A percentile compares a stretch with the other conserved stretches of the same genome.
phyloP scores from a whole-genome alignment of 2,888 invertebrate genomes.

The Drosophila suboccidentalis region DNA sequence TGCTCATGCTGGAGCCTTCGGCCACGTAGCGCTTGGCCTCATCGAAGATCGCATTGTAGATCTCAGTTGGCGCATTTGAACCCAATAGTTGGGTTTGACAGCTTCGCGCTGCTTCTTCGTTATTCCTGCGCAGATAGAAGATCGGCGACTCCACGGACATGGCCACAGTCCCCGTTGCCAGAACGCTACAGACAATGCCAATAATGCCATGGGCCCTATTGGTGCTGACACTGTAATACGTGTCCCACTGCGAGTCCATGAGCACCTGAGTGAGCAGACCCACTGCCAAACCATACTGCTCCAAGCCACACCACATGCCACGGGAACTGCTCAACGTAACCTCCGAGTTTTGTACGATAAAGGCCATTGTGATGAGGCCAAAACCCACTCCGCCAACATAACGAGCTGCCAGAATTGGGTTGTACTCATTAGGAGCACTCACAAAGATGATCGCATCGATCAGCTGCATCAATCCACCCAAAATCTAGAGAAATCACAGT shows the following conservation, averaged over 20 bases:
- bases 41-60: conserved; percentile 49
- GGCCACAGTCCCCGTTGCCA: conserved; percentile 49
- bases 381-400: conserved; percentile 78
- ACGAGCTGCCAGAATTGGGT: conserved; percentile 70
- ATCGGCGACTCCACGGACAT: conserved; percentile 76
- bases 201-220: conserved; percentile 78
- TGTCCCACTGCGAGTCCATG: conserved; percentile 64
- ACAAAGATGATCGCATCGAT: conserved; percentile 75
- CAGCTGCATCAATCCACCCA: conserved; percentile 62
- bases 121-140: conserved; percentile 63
- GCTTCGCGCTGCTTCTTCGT: conserved; percentile 69
- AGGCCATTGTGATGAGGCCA: conserved; percentile 72
- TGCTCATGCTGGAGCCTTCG: conserved; percentile 54
- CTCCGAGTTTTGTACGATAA: conserved; percentile 78
- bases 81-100: conserved; percentile 57
- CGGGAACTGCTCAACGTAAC: conserved; percentile 56
- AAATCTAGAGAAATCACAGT: conserved; percentile 12
- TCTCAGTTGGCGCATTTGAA: conserved; percentile 34
- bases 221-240: conserved; percentile 25
- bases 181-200: conserved; percentile 59
- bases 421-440: conserved; percentile 58
- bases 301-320: conserved; percentile 72
- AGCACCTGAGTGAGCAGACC: conserved; percentile 75
- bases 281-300: conserved; percentile 67
- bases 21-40: conserved; percentile 73